These are phyloP conservation scores for Fopius arisanus DNA, from an alignment of 1,140 invertebrate genomes.

Conservation along the genomic window DNA sequence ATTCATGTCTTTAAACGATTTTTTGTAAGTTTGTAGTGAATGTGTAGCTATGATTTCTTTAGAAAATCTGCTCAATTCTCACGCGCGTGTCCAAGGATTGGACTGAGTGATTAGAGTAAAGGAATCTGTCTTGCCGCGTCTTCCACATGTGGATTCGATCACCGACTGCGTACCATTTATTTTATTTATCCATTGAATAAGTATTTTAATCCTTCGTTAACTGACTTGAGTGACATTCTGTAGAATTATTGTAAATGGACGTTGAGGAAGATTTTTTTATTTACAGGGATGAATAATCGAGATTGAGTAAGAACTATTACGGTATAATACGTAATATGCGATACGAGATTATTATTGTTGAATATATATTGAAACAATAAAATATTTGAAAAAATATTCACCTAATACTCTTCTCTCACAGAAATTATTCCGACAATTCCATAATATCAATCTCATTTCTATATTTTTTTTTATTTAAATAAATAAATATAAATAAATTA, in stretches of 20 bases:
- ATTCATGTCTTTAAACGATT: neutral
- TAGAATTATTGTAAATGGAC: neutral
- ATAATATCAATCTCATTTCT: too few relatives aligned
- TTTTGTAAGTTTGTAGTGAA: neutral
- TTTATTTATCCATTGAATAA: neutral
- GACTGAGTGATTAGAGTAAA: neutral
- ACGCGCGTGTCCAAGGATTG: neutral
- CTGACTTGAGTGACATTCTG: neutral
- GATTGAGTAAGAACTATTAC: neutral
- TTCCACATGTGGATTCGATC: conserved; percentile 1
- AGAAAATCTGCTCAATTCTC: neutral
- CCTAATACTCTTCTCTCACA: too few relatives aligned
- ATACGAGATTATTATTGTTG: conserved; percentile 31
- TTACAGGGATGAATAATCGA: conserved; percentile 1
- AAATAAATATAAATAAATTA: too few relatives aligned
- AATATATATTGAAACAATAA: conserved; percentile 28
- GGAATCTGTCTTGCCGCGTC: neutral
- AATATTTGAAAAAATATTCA: neutral
- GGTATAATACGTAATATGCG: conserved; percentile 17
- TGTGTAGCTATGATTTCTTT: neutral
- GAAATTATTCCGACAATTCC: too few relatives aligned
- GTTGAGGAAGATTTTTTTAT: neutral
- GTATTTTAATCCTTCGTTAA: neutral
- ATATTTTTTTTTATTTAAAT: too few relatives aligned
- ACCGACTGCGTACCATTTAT: neutral